phyloP scores from a whole-genome alignment of 2,797 vertebrate species.

The Sebastes diploproa region DNA sequence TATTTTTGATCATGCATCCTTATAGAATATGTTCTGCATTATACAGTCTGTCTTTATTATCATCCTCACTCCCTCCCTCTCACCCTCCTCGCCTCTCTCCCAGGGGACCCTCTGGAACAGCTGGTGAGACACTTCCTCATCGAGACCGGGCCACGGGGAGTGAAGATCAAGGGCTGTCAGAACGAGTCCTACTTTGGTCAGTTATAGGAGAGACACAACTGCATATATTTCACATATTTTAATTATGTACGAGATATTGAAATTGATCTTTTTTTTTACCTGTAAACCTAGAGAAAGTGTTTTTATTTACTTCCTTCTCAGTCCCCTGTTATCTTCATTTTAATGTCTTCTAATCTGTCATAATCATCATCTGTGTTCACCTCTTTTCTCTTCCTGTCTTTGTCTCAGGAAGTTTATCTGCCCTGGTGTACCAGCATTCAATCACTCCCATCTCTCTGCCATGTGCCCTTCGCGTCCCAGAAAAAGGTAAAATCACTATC shows the following conservation, averaged over 20 bases:
- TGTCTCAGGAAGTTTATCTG: constrained; percentile 89
- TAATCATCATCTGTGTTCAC: not conserved
- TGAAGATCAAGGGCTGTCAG: constrained; percentile 94
- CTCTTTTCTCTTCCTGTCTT: not conserved
- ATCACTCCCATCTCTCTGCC: constrained; percentile 92
- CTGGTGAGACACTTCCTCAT: constrained; percentile 94
- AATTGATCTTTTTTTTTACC: not conserved
- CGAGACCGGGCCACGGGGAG: constrained; percentile 91
- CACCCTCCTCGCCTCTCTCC: constrained; percentile 47
- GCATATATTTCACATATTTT: constrained; percentile 13
- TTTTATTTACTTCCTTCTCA: not conserved
- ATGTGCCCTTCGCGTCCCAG: constrained; percentile 87
- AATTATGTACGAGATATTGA: not conserved
- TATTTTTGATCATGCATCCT: not conserved
- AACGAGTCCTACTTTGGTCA: constrained; percentile 93
- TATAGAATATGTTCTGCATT: not conserved
- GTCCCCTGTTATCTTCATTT: not conserved
- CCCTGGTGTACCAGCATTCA: constrained; percentile 93
- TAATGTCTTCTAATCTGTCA: not conserved
- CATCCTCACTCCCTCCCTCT: not conserved
- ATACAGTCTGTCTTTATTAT: constrained; percentile 11
- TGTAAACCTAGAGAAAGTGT: not conserved
- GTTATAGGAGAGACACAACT: constrained; percentile 44
- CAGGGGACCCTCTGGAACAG: constrained; percentile 88
- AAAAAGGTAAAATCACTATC: constrained; percentile 80